Conservation (phyloP, 2,888 invertebrate species). For the Chaitophorus viminalis region DNA sequence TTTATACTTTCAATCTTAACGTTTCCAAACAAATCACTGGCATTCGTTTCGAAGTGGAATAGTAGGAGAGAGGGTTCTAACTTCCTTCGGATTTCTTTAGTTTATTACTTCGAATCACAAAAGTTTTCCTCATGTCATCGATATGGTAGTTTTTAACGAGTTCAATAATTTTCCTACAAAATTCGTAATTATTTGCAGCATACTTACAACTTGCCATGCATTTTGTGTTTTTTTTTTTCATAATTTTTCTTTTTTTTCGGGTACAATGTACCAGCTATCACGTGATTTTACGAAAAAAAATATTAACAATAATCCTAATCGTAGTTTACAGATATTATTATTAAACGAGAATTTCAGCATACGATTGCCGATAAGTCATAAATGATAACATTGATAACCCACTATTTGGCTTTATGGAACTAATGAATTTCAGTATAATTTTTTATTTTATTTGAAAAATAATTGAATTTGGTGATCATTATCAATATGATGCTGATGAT, state of each 20-base stretch:
- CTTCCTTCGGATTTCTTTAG: not conserved
- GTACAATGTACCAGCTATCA: not conserved
- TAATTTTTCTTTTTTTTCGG: not conserved
- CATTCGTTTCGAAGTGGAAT: no score
- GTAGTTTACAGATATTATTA: not conserved
- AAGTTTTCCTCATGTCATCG: not conserved
- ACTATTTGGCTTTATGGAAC: not conserved
- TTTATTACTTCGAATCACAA: not conserved
- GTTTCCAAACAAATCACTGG: no score
- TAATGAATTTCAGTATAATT: not conserved
- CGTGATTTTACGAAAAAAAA: not conserved
- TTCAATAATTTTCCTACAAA: not conserved
- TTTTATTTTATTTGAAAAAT: not conserved
- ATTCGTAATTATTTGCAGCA: not conserved
- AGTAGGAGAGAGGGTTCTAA: no score
- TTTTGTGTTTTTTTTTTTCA: not conserved
- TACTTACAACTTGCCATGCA: not conserved
- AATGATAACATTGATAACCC: not conserved
- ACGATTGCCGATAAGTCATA: not conserved
- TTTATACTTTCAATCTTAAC: no score
- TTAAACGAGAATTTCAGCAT: not conserved
- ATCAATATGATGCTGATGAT: no score
- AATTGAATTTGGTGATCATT: not conserved
- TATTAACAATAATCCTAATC: not conserved
- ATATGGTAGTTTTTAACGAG: not conserved